Evolutionary conservation across 1,140 invertebrate species (phyloP).

Genomic region (Pinna nobilis): DNA sequence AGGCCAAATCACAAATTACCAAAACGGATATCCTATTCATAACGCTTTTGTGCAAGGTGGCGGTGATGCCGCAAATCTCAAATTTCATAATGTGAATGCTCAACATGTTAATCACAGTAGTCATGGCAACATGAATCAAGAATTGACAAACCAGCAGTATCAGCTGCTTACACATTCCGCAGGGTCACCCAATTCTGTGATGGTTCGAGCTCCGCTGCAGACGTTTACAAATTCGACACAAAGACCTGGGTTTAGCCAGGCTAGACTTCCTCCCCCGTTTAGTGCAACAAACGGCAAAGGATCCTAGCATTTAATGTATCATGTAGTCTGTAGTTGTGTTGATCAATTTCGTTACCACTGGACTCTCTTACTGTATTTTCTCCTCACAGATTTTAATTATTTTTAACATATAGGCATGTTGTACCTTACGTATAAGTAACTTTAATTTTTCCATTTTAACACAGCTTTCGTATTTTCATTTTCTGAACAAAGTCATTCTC

Average conservation of each 20-base stretch:
- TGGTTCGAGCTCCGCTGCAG: not conserved
- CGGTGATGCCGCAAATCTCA: slow-evolving; percentile 11
- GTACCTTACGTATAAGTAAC: too few species aligned
- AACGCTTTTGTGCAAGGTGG: slow-evolving; percentile 19
- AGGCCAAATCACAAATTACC: slow-evolving; percentile 9
- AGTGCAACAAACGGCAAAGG: slow-evolving; percentile 27
- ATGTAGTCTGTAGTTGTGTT: not conserved
- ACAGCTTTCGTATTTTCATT: too few species aligned
- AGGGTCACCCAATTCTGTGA: not conserved
- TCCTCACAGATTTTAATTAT: too few species aligned
- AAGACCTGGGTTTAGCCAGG: slow-evolving; percentile 8
- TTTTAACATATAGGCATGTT: slow-evolving; percentile 4
- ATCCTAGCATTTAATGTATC: slow-evolving; percentile 7
- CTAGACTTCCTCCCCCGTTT: slow-evolving; percentile 10
- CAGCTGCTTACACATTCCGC: not conserved
- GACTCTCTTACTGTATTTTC: too few species aligned
- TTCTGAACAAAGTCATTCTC: too few species aligned
- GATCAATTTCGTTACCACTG: too few species aligned
- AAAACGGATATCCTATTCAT: slow-evolving; percentile 30
- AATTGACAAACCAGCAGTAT: not conserved
- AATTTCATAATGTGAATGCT: slow-evolving; percentile 25
- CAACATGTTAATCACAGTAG: not conserved
- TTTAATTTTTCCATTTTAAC: too few species aligned
- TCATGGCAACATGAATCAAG: slow-evolving; percentile 1
- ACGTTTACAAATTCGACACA: not conserved